Conservation (phyloP, 53 echinoderm and acorn worm genomes). For the Apostichopus leukothele region DNA sequence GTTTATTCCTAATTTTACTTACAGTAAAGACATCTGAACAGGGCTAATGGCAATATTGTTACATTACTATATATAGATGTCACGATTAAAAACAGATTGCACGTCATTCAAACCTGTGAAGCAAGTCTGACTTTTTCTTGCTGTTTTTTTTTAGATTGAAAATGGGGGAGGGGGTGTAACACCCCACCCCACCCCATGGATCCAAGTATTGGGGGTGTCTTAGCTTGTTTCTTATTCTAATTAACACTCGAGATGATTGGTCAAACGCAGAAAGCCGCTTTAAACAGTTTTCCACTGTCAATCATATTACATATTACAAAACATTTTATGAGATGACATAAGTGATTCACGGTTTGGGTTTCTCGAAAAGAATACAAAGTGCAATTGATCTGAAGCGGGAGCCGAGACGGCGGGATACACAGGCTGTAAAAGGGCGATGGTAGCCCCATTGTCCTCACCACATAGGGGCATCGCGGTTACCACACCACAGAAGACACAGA, state of each 20-base stretch:
- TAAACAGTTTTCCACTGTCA: too few relatives aligned
- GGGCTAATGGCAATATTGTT: not conserved
- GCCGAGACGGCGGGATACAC: slow-evolving; percentile 31
- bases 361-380: not conserved
- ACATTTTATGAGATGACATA: not conserved
- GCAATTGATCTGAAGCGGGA: not conserved
- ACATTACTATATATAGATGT: not conserved
- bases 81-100: not conserved
- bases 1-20: too few relatives aligned
- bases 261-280: too few relatives aligned
- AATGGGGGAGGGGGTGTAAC: too few relatives aligned
- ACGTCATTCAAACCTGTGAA: not conserved
- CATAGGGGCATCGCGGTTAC: slow-evolving; percentile 18
- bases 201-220: too few relatives aligned
- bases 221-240: too few relatives aligned
- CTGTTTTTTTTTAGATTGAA: too few relatives aligned
- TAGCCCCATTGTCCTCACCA: slow-evolving; percentile 10
- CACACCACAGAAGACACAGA: not conserved
- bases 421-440: slow-evolving; percentile 6
- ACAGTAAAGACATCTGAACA: not conserved
- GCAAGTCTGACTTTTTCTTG: too few relatives aligned
- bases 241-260: too few relatives aligned
- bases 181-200: too few relatives aligned
- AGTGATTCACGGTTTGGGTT: slow-evolving; percentile 33
- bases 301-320: too few relatives aligned